These are phyloP conservation scores for Perdita meconis DNA, from an alignment of 2,888 invertebrate species.

Conservation along the genomic window DNA sequence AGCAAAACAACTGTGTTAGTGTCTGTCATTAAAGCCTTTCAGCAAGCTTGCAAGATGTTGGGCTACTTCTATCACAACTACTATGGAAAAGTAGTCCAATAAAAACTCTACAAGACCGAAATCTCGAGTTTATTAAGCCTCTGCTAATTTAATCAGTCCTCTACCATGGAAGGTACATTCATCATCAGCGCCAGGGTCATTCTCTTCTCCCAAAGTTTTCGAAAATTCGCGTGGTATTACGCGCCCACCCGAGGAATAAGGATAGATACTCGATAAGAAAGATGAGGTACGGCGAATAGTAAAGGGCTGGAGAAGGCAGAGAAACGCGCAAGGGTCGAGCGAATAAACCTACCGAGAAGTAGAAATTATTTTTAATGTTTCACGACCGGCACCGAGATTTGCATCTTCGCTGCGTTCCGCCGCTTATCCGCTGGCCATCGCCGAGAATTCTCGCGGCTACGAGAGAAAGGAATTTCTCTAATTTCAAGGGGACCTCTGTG, in stretches of 20 bases:
- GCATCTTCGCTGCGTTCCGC: constrained; percentile 56
- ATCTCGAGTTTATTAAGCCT: too few species aligned
- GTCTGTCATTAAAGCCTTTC: too few species aligned
- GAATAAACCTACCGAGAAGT: constrained; percentile 42
- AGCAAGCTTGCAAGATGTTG: too few species aligned
- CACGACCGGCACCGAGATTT: constrained; percentile 46
- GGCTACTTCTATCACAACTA: too few species aligned
- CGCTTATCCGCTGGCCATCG: constrained; percentile 51
- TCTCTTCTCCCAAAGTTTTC: not conserved
- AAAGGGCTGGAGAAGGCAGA: not conserved
- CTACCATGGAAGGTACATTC: too few species aligned
- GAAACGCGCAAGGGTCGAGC: not conserved
- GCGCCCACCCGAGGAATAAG: constrained; percentile 32
- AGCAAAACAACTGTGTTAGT: too few species aligned
- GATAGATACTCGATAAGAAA: constrained; percentile 34
- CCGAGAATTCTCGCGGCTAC: constrained; percentile 57
- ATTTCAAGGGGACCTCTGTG: constrained; percentile 40
- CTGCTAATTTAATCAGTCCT: too few species aligned
- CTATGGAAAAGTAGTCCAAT: too few species aligned
- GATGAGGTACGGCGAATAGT: constrained; percentile 1
- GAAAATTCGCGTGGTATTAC: not conserved
- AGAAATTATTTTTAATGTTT: constrained; percentile 60
- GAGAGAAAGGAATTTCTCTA: constrained; percentile 55
- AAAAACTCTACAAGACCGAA: too few species aligned
- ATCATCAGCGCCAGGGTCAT: not conserved